Evolutionary conservation across 2,888 invertebrate species (phyloP).

Genomic region (Heliconius hortense): DNA sequence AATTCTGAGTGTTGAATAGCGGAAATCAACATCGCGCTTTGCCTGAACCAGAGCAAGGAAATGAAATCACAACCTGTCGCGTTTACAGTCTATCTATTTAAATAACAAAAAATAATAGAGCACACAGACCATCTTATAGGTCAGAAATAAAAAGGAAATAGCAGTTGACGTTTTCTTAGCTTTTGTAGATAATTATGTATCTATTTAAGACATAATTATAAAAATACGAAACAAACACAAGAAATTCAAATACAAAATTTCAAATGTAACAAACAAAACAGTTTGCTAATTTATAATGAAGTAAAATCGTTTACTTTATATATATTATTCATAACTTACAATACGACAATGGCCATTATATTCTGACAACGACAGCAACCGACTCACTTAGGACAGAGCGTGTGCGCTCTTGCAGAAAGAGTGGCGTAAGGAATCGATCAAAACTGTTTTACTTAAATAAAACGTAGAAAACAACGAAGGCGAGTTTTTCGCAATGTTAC

Average conservation of each 20-base stretch:
- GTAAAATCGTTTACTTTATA: neutral
- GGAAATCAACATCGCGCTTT: no score
- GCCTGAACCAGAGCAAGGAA: no score
- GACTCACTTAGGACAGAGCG: constrained; percentile 46
- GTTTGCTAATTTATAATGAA: neutral
- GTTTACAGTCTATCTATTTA: neutral
- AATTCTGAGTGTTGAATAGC: no score
- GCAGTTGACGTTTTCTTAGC: no score
- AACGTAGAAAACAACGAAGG: constrained; percentile 67
- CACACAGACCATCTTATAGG: neutral
- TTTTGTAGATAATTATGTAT: no score
- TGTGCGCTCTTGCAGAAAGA: constrained; percentile 66
- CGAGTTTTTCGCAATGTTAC: constrained; percentile 70
- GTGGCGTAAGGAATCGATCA: constrained; percentile 72
- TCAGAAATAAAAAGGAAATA: no score
- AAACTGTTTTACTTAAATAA: constrained; percentile 68
- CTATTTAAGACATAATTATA: neutral
- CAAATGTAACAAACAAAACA: neutral
- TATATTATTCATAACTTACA: constrained; percentile 24
- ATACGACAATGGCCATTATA: constrained; percentile 17
- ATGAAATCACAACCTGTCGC: no score
- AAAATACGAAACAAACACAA: neutral
- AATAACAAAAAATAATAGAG: neutral
- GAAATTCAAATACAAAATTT: neutral
- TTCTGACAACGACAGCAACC: constrained; percentile 19